Base-by-base conservation (phyloP, 1,140 invertebrate genomes). In the Hyphantria cunea region DNA sequence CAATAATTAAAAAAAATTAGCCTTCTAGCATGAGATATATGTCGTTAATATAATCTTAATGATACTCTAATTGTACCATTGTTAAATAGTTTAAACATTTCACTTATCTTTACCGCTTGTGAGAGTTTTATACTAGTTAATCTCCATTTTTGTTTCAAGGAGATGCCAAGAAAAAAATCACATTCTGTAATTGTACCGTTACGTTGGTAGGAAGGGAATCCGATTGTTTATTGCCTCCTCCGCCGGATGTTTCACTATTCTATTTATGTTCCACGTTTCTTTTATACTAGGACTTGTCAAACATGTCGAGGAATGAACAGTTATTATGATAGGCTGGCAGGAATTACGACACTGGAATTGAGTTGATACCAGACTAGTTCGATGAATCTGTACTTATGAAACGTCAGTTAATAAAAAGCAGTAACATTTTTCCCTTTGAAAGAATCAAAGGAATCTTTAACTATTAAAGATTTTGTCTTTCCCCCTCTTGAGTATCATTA, bases 191-290 rank as follows among this genome's bases (percentile, higher is more conserved):
- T 82, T 82, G 77, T 75, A 65, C 73, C 63, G 70, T 64, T n/a
- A 68, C 52, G 70, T 58, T 74, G 75, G 66, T 66, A 62, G 62
- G 75, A 74, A 70, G 71, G 72, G 72, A 73, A 59, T 78, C 77
- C 82, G 76, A 84, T 83, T 84, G 82, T 84, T 83, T 85, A 83
- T 86, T 84, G 75, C 80, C 58, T 78, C 76, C 74, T 72, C 69
- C 62, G 70, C 74, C 82, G 85, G 83, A 86, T 84, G 81, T 80
- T 80, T 76, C 80, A 74, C 74, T 78, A 58, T 79, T 72, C 74
- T 79, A 77, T 80, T 78, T 76, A 44, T 68, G 51, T 66, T 70
- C 44, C 34, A 55, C 66, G 63, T 64, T 70, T 62, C 64, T 58
- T 66, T 61, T 50, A 54, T 64, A 48, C 13, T 54, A 37, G 45